Evolutionary conservation across 2,888 invertebrate species (phyloP).

Genomic region (Drosophila neotestacea): DNA sequence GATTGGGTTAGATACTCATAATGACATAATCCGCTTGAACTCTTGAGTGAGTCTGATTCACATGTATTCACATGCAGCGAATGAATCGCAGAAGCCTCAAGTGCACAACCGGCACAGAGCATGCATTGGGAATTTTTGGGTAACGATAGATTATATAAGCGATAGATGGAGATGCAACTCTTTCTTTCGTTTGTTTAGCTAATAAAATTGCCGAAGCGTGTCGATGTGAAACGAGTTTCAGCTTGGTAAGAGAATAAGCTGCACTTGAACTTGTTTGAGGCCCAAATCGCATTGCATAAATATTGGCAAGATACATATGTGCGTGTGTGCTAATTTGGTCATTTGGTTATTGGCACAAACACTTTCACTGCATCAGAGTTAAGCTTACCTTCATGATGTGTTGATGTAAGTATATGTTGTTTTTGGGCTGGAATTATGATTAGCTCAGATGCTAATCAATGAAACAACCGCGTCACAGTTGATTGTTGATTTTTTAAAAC

Average conservation of each 20-base stretch:
- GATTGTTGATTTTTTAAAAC: constrained; percentile 30
- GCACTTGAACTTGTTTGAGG: constrained; percentile 77
- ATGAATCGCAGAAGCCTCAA: constrained; percentile 24
- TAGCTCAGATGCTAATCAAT: constrained; percentile 56
- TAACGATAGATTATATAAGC: constrained; percentile 60
- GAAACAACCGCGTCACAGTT: constrained; percentile 27
- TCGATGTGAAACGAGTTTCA: constrained; percentile 60
- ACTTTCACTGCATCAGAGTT: constrained; percentile 61
- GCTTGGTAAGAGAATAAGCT: constrained; percentile 56
- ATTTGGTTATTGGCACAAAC: constrained; percentile 49
- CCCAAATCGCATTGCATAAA: constrained; percentile 65
- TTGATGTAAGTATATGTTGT: constrained; percentile 18
- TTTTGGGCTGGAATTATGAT: constrained; percentile 40
- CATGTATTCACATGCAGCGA: constrained; percentile 4
- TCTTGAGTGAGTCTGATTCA: constrained; percentile 5
- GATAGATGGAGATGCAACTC: constrained; percentile 27
- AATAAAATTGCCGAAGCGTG: constrained; percentile 59
- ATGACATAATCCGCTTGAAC: constrained; percentile 66
- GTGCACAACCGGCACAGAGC: constrained; percentile 52
- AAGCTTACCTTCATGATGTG: constrained; percentile 69
- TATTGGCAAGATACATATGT: neutral
- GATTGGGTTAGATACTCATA: constrained; percentile 23
- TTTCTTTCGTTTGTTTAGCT: constrained; percentile 49
- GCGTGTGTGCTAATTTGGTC: constrained; percentile 26
- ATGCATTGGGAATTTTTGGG: constrained; percentile 66